Conservation (phyloP, 2,113 vertebrate genomes). For the Bungarus multicinctus region DNA sequence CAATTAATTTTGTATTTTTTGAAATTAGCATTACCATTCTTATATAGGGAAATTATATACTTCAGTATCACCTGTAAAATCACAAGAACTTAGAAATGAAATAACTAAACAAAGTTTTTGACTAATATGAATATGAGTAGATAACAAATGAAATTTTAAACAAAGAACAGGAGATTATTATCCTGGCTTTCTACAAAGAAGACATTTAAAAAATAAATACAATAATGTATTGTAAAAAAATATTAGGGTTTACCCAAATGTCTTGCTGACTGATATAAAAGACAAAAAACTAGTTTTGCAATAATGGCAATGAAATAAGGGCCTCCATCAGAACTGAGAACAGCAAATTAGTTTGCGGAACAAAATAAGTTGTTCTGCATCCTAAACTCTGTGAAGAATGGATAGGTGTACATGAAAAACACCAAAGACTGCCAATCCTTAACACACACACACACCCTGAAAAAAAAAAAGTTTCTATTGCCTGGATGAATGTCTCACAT, state of each 20-base stretch:
- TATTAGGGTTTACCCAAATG: neutral
- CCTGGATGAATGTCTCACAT: neutral
- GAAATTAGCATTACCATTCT: neutral
- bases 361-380: neutral
- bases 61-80: neutral
- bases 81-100: neutral
- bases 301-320: neutral
- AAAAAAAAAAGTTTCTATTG: neutral
- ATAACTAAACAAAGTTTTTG: neutral
- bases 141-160: neutral
- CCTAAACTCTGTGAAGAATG: neutral
- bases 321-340: neutral
- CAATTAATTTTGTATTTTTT: constrained; percentile 10
- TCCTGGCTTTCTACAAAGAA: neutral
- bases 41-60: constrained; percentile 22
- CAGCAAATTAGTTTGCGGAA: neutral
- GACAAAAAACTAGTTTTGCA: neutral
- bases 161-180: neutral
- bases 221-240: neutral
- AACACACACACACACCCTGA: neutral
- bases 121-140: neutral
- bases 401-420: neutral
- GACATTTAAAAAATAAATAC: neutral
- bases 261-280: neutral
- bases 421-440: neutral